Base-by-base conservation (phyloP, 2,113 vertebrate genomes). In the Sylvilagus bachmani region DNA sequence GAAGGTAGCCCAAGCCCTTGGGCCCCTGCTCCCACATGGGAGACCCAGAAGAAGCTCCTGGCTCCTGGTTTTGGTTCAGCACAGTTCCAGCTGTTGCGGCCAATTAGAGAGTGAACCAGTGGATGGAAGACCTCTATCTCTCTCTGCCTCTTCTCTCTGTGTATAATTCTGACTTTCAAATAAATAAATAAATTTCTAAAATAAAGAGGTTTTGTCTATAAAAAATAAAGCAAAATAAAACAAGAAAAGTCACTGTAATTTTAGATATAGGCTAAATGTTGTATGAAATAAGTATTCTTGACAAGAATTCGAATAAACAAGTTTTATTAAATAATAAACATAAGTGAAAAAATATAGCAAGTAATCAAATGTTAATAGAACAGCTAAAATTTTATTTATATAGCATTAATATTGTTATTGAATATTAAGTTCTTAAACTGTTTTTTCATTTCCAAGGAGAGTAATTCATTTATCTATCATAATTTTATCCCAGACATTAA, bases 401-500 rank as follows among this genome's bases (percentile, higher is more conserved):
- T 55, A 64, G 1, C 36, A 74, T 90, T 89, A 90, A 61, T 55
- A 4, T 53, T 66, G 1, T 79, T 38, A 93, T 53, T 73, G 75
- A 84, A 80, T 87, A 49, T 38, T 89, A 38, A 74, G 13, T 21
- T 94, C 86, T 78, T 90, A 61, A 88, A 33, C 21, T 96, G 2
- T 93, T 62, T 89, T 67, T 55, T 62, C 29, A 89, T 93, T 96
- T 95, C 29, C 11, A 64, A 90, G 14, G 29, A 81, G 24, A 90
- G 1, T 31, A 33, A 84, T 81, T 85, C 44, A 81, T 73, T 88
- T 85, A 2, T 55, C 29, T 86, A 86, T 21, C 22, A 86, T 95
- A 93, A 90, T 92, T 95, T 93, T 86, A 89, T 74, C 13, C 5
- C 21, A 80, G 29, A 85, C 82, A 81, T 74, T 51, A 85, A 87